Conservation (phyloP, 2,888 invertebrate genomes). For the Mayetiola destructor region DNA sequence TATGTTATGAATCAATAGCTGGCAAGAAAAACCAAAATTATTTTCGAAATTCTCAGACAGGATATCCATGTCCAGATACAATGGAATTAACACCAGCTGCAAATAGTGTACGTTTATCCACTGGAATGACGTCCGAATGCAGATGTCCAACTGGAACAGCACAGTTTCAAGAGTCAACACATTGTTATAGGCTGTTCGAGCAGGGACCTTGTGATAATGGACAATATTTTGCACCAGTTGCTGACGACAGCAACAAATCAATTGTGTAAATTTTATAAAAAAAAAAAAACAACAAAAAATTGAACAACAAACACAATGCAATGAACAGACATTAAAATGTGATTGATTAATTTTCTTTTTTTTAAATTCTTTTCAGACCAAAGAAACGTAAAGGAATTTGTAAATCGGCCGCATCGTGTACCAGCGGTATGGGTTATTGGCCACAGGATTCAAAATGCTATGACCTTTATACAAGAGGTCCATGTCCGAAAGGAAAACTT, state of each 20-base stretch:
- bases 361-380: slow-evolving; percentile 36
- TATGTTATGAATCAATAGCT: neutral
- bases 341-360: no score
- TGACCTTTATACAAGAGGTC: slow-evolving; percentile 52
- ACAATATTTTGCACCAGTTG: slow-evolving; percentile 60
- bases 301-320: no score
- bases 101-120: neutral
- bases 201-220: slow-evolving; percentile 57
- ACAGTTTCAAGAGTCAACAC: slow-evolving; percentile 49
- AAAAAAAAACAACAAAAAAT: neutral
- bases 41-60: slow-evolving; percentile 35
- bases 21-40: neutral
- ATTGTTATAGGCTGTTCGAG: slow-evolving; percentile 60
- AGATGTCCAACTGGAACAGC: slow-evolving; percentile 70
- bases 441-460: slow-evolving; percentile 64
- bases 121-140: slow-evolving; percentile 50
- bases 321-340: no score
- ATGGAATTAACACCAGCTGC: slow-evolving; percentile 60
- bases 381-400: slow-evolving; percentile 57
- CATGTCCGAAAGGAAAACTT: slow-evolving; percentile 60
- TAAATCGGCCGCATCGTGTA: slow-evolving; percentile 48
- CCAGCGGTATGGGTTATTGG: slow-evolving; percentile 56
- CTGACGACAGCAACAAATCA: slow-evolving; percentile 27
- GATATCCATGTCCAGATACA: slow-evolving; percentile 68
- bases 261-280: slow-evolving; percentile 13